Evolutionary conservation across 1,140 invertebrate species (phyloP), one percentile per base, ranked within the genome.

Genomic region (Steinernema khuongi): DNA sequence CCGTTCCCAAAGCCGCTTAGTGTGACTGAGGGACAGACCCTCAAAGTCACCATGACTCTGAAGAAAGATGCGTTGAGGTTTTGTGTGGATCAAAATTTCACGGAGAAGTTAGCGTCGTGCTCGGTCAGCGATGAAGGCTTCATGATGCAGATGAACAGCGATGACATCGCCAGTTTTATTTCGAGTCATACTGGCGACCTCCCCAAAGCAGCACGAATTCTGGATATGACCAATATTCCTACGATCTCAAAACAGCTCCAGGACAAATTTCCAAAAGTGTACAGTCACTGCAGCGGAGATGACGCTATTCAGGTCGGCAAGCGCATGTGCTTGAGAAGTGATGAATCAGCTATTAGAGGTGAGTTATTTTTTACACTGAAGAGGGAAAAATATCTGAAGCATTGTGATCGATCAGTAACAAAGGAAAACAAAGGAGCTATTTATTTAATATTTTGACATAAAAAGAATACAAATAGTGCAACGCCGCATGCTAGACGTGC

Each of bases 341-440:
- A 60, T 22, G 50, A 60, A 22, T 14, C 14, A 4, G 50, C 19
- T 26, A 22, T 22, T 4, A 60, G 26, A 22, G 50, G 50, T 60
- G 50, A 60, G 50, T 22, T 26, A 60, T n/a, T 60, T 60, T 26
- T 60, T n/a, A n/a, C n/a, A n/a, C n/a, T n/a, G n/a, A n/a, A n/a
- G n/a, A n/a, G n/a, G n/a, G n/a, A n/a, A n/a, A n/a, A n/a, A n/a
- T n/a, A n/a, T n/a, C n/a, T n/a, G n/a, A n/a, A n/a, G n/a, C n/a
- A n/a, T n/a, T n/a, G n/a, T n/a, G n/a, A n/a, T n/a, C n/a, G n/a
- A n/a, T n/a, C n/a, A n/a, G n/a, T n/a, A n/a, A n/a, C n/a, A n/a
- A n/a, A n/a, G n/a, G n/a, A n/a, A n/a, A n/a, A n/a, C n/a, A n/a
- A n/a, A n/a, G n/a, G n/a, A n/a, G n/a, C n/a, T n/a, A n/a, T n/a